Evolutionary conservation across 2,113 vertebrate genomes (phyloP).

Genomic region (Prunella himalayana): DNA sequence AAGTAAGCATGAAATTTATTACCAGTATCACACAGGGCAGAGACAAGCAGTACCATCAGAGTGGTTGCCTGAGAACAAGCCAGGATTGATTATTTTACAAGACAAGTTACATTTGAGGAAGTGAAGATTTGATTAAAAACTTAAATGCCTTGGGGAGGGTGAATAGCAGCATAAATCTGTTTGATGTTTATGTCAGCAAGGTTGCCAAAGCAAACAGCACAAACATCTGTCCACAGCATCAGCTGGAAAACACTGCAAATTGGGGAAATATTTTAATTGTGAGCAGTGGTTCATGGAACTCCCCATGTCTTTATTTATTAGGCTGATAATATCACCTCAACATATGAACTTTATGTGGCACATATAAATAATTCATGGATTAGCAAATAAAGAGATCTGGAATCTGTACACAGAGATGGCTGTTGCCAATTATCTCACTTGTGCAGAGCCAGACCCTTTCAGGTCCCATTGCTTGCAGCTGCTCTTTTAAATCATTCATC

Average conservation of each 20-base stretch:
- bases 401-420: constrained; percentile 55
- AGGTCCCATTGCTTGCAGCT: constrained; percentile 52
- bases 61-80: background rate
- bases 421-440: constrained; percentile 66
- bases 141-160: constrained; percentile 12
- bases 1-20: constrained; percentile 14
- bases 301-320: constrained; percentile 57
- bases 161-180: background rate
- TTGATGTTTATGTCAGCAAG: constrained; percentile 47
- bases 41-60: background rate
- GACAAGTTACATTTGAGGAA: constrained; percentile 2
- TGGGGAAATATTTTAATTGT: constrained; percentile 58
- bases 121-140: constrained; percentile 36
- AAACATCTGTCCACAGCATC: background rate
- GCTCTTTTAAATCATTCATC: constrained; percentile 71
- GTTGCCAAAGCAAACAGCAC: constrained; percentile 32
- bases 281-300: background rate
- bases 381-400: constrained; percentile 76
- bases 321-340: constrained; percentile 63
- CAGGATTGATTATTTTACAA: constrained; percentile 40
- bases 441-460: constrained; percentile 52
- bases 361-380: constrained; percentile 67
- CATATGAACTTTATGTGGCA: constrained; percentile 32
- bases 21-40: background rate
- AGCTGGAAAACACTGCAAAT: constrained; percentile 6